Conservation (phyloP, 2,888 invertebrate species). For the Ashinkailepas kermadecensis region DNA sequence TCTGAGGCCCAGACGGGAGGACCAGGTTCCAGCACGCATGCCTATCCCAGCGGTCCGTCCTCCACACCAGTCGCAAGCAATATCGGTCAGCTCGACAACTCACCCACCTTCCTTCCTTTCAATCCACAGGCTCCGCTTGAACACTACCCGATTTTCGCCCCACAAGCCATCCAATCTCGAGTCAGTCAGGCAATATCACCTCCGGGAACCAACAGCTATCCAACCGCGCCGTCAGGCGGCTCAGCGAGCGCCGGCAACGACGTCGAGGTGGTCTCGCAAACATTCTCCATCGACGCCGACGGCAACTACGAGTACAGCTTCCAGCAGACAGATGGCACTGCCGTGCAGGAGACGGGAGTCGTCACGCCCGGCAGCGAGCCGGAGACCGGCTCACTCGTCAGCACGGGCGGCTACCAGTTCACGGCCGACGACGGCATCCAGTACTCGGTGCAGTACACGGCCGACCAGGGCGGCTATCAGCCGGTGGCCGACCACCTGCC, state of each 20-base stretch:
- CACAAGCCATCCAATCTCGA: no score
- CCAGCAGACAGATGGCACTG: slow-evolving; percentile 21
- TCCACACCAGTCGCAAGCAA: no score
- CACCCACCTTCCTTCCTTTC: no score
- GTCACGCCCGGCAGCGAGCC: slow-evolving; percentile 23
- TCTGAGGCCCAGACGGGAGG: no score
- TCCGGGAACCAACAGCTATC: not conserved
- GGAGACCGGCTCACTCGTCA: slow-evolving; percentile 20
- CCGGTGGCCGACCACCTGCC: slow-evolving; percentile 25
- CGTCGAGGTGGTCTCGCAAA: slow-evolving; percentile 13
- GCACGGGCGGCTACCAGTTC: slow-evolving; percentile 24
- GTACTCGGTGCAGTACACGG: slow-evolving; percentile 26
- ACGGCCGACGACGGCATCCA: slow-evolving; percentile 24
- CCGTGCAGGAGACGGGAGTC: slow-evolving; percentile 24
- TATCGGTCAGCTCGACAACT: no score
- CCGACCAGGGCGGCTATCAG: slow-evolving; percentile 27
- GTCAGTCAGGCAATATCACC: not conserved
- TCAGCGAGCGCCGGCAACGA: not conserved
- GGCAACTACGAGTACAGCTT: slow-evolving; percentile 25
- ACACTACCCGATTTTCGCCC: no score
- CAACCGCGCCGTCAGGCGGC: not conserved
- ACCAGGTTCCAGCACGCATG: no score
- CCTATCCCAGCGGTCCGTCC: no score
- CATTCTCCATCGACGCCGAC: slow-evolving; percentile 18
- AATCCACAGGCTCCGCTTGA: no score